These are phyloP conservation scores for Calameuta filiformis DNA, from an alignment of 2,888 invertebrate species.

Conservation along the genomic window DNA sequence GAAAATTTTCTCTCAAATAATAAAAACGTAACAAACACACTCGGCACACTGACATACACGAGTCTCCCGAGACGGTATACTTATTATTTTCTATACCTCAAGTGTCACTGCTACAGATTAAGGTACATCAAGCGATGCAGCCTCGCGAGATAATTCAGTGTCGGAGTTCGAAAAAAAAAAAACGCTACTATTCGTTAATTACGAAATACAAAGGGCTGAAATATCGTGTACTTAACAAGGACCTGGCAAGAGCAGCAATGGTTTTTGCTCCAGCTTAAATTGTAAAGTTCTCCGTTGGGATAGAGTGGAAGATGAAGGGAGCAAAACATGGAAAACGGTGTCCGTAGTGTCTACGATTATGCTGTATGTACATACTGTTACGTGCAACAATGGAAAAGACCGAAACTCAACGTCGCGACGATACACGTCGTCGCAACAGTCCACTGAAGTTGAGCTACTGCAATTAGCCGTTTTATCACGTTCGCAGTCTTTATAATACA, in stretches of 20 bases:
- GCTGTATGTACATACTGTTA: not conserved
- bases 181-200: not conserved
- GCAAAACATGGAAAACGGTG: not conserved
- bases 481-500: not conserved
- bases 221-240: not conserved
- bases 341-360: not conserved
- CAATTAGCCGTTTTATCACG: constrained; percentile 4
- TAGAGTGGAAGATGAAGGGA: not conserved
- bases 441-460: constrained; percentile 1
- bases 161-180: not conserved
- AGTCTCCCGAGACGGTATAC: not conserved
- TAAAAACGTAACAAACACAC: not conserved
- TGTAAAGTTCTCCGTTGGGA: not conserved
- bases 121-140: not conserved
- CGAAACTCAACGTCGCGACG: not conserved
- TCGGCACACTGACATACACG: not conserved
- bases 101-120: not conserved
- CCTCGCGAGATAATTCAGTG: not conserved
- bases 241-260: not conserved
- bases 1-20: not conserved
- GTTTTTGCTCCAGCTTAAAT: not conserved
- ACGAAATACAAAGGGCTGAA: not conserved
- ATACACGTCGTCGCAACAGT: not conserved
- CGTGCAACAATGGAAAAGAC: not conserved
- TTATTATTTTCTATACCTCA: not conserved